phyloP scores from a whole-genome alignment of 2,113 vertebrate species.

The Actinemys pallida region DNA sequence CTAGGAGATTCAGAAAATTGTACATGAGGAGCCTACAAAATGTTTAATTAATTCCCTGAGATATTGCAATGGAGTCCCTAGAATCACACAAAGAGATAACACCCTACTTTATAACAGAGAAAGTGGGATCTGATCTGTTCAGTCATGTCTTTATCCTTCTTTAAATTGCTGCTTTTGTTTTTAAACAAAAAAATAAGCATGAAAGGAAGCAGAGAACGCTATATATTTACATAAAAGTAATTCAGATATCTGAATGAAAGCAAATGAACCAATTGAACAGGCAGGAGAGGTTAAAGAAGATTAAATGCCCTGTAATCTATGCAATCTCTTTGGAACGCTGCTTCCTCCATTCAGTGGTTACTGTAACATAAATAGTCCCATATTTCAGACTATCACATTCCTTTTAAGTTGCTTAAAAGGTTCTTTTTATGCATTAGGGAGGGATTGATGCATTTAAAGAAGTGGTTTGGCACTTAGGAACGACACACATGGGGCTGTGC shows the following conservation, averaged over 20 bases:
- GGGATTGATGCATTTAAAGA: not conserved
- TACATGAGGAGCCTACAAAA: not conserved
- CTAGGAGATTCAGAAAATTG: not conserved
- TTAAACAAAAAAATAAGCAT: slow-evolving; percentile 30
- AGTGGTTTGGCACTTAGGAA: not conserved
- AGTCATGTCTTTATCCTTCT: slow-evolving; percentile 59
- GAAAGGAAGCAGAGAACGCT: slow-evolving; percentile 47
- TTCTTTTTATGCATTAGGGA: not conserved
- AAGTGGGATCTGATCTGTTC: slow-evolving; percentile 7
- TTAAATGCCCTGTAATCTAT: slow-evolving; percentile 64
- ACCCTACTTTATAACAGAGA: slow-evolving; percentile 13
- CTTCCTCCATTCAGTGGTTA: slow-evolving; percentile 3
- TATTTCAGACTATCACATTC: not conserved
- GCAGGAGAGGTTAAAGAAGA: slow-evolving; percentile 73
- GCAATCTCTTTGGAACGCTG: slow-evolving; percentile 45
- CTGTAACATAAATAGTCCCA: slow-evolving; percentile 23
- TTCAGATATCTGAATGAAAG: slow-evolving; percentile 69
- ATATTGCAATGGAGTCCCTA: slow-evolving; percentile 16
- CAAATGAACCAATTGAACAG: slow-evolving; percentile 69
- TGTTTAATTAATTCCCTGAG: slow-evolving; percentile 10
- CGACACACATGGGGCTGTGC: not conserved
- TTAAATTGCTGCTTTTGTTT: slow-evolving; percentile 67
- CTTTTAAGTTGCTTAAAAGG: slow-evolving; percentile 3
- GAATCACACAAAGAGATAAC: slow-evolving; percentile 7
- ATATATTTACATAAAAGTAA: slow-evolving; percentile 72